phyloP scores from a whole-genome alignment of 2,797 vertebrate species.

The Tragopan temminckii region DNA sequence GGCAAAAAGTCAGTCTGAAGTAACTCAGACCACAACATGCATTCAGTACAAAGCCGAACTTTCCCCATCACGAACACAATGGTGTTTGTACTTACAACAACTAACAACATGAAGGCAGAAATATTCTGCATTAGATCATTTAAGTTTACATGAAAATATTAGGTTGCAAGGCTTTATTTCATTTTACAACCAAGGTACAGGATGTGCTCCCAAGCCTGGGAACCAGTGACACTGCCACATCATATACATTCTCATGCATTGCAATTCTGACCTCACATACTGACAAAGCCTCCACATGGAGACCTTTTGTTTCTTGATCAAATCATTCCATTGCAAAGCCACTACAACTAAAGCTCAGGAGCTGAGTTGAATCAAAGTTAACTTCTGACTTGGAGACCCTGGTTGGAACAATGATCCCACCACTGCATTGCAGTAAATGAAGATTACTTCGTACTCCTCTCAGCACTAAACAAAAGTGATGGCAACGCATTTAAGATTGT shows the following conservation, averaged over 20 bases:
- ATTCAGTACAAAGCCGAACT: background rate
- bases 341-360: background rate
- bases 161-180: background rate
- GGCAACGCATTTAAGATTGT: background rate
- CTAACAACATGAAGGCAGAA: background rate
- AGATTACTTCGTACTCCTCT: background rate
- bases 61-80: background rate
- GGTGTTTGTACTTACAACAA: fast-evolving
- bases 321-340: background rate
- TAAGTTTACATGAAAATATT: background rate
- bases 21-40: fast-evolving
- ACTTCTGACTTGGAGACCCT: background rate
- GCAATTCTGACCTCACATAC: background rate
- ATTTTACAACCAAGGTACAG: background rate
- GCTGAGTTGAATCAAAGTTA: background rate
- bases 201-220: background rate
- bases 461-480: background rate
- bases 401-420: background rate
- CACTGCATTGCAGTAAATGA: background rate
- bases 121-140: fast-evolving
- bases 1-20: background rate
- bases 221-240: background rate
- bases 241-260: too few relatives aligned
- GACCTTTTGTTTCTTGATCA: background rate
- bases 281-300: fast-evolving